Base-by-base conservation (phyloP, 2,113 vertebrate species). In the Martes martes region DNA sequence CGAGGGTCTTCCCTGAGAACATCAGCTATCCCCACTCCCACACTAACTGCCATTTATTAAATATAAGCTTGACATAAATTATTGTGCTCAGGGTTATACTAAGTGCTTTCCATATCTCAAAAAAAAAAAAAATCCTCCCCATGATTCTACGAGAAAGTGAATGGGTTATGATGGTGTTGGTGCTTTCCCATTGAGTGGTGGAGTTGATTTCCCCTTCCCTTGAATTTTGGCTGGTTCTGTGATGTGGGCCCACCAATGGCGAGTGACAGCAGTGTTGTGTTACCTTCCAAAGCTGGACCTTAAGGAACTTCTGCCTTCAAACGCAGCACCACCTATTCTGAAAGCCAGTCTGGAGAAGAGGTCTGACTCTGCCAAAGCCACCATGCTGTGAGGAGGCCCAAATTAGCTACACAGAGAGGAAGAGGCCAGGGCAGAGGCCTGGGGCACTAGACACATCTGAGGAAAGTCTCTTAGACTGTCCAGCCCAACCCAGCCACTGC, bases 201-300 rank as follows among this genome's bases (percentile, higher is more conserved):
- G 42, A 63, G 24, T 61, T 52, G 3, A 26, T 73, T 82, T 85
- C 11, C 79, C 78, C 24, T 61, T 63, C 18, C 19, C 21, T 71
- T 89, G 65, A 95, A 50, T 95, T 84, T 65, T 73, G 57, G 18
- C 92, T 87, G n/a, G 24, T 52, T 95, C 91, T 92, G 52, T 67
- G 73, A 87, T 36, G 28, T 71, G 24, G 42, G 67, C 36, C 4
- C 6, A 23, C 73, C 73, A 42, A 91, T 1, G 55, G 31, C 63
- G 39, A 88, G 47, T 59, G 36, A 83, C 39, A 42, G 55, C 11
- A 15, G 63, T 63, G 57, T 47, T 33, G 16, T 47, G 31, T 47
- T 47, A 55, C 52, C 55, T 63, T 94, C 92, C 21, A 57, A 61
- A 39, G n/a, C 45, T 69, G 69, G 55, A 63, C 61, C 26, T 42